Percentiles rank a stretch among this genome's conserved stretches.
phyloP scores from a whole-genome alignment of 2,113 vertebrate species.

The Phrynosoma platyrhinos region DNA sequence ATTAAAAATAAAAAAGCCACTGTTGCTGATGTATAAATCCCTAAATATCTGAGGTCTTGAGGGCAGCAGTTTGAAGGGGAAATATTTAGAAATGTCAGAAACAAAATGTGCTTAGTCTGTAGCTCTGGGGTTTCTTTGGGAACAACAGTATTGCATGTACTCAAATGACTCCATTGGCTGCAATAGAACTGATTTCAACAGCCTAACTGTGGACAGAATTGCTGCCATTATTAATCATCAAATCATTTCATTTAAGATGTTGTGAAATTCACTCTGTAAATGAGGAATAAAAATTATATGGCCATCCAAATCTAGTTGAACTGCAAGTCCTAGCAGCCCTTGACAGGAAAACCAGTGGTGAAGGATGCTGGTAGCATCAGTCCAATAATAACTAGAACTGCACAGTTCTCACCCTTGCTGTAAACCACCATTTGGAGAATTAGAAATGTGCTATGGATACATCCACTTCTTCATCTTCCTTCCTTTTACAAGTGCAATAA shows the following conservation, averaged over 20 bases:
- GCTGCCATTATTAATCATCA: neutral
- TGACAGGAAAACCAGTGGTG: too few species aligned
- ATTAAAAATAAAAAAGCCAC: constrained; percentile 65
- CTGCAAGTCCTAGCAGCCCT: too few species aligned
- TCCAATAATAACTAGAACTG: too few species aligned
- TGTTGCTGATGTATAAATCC: constrained; percentile 52
- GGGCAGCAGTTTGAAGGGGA: constrained; percentile 63
- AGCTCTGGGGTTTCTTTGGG: constrained; percentile 45
- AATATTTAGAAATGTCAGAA: constrained; percentile 53
- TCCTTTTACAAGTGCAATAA: neutral
- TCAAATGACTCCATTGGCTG: constrained; percentile 6
- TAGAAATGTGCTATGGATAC: neutral
- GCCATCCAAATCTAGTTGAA: too few species aligned
- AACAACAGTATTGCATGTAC: neutral
- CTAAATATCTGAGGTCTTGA: constrained; percentile 54
- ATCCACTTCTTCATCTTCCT: neutral
- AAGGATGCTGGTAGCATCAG: too few species aligned
- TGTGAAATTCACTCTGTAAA: neutral
- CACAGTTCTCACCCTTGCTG: too few species aligned
- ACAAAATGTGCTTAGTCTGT: constrained; percentile 52
- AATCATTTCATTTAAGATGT: neutral
- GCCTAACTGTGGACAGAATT: neutral
- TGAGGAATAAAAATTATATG: neutral
- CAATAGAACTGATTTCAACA: neutral
- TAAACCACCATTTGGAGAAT: too few species aligned